These are phyloP conservation scores for Xiphorhynchus erythropygius DNA, from an alignment of 2,797 vertebrate species.

Conservation along the genomic window DNA sequence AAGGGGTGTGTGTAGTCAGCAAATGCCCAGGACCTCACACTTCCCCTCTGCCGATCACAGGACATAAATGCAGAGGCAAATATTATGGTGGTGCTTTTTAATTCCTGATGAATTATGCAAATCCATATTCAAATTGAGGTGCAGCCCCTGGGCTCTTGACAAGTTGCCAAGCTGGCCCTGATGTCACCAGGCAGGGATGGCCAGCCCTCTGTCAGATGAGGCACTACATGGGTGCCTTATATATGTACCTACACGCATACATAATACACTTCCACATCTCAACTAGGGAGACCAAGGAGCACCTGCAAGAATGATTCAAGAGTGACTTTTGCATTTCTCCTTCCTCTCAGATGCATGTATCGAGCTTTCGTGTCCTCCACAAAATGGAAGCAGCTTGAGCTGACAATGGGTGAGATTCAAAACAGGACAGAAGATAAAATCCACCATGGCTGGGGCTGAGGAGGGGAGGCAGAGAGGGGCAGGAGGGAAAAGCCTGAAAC, in stretches of 20 bases:
- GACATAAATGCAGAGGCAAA: neutral
- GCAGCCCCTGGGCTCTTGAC: neutral
- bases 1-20: fast-evolving
- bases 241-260: fast-evolving
- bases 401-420: fast-evolving
- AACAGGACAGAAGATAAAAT: neutral
- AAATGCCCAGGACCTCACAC: fast-evolving
- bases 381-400: neutral
- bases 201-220: neutral
- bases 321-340: neutral
- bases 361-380: fast-evolving
- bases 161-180: neutral
- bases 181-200: neutral
- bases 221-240: neutral
- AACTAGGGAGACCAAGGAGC: neutral
- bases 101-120: conserved; percentile 45
- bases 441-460: neutral
- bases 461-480: fast-evolving
- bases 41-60: fast-evolving
- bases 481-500: neutral
- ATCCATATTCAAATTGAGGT: conserved; percentile 15
- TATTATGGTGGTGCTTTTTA: neutral
- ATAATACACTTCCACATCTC: neutral
- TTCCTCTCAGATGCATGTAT: neutral
- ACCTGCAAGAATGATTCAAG: neutral